Conservation (phyloP, 2,797 vertebrate species). For the Strix occidentalis region DNA sequence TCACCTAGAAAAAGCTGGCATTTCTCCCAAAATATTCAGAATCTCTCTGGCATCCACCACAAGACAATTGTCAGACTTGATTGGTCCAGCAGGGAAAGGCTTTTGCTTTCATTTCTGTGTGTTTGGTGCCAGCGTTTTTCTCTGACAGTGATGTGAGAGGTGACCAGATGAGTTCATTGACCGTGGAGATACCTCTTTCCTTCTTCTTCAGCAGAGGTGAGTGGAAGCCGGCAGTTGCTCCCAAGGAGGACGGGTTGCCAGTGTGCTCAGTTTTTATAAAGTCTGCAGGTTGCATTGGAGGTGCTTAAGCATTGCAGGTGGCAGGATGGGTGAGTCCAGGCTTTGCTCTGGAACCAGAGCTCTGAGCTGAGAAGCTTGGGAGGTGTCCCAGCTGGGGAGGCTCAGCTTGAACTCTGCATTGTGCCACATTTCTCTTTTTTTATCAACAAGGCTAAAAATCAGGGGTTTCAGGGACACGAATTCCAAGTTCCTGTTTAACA, state of each 20-base stretch:
- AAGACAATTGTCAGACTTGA: constrained; percentile 46
- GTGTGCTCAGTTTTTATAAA: neutral
- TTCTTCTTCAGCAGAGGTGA: constrained; percentile 7
- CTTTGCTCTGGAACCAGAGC: neutral
- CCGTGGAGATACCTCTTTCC: neutral
- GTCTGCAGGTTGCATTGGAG: neutral
- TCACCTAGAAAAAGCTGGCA: constrained; percentile 29
- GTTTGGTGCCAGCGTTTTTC: neutral
- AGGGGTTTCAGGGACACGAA: neutral
- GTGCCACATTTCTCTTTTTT: neutral
- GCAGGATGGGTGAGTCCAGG: neutral
- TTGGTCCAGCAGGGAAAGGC: neutral
- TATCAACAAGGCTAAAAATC: neutral
- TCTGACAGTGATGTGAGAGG: neutral
- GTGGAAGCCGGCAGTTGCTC: neutral
- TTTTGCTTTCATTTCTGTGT: constrained; percentile 5
- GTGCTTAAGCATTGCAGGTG: neutral
- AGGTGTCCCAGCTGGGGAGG: neutral
- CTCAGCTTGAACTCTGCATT: neutral
- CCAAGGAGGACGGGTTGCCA: neutral
- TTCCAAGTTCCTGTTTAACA: neutral
- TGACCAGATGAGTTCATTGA: neutral
- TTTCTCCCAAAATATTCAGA: constrained; percentile 61
- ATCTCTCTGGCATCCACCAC: constrained; percentile 22
- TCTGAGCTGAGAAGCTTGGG: neutral